phyloP scores from a whole-genome alignment of 2,113 vertebrate species.

The Dromiciops gliroides region DNA sequence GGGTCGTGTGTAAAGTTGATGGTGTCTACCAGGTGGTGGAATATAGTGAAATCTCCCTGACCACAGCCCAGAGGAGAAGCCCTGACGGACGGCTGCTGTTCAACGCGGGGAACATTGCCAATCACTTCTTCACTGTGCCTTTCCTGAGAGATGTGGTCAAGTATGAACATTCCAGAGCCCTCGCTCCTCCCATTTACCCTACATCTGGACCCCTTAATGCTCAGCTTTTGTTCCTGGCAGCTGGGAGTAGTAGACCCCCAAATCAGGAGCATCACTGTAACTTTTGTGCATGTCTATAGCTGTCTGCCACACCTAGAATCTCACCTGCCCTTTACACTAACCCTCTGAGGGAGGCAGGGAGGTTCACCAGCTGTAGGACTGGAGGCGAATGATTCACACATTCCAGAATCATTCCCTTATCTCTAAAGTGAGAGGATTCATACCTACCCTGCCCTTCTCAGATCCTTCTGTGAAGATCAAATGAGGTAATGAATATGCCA shows the following conservation, averaged over 20 bases:
- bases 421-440: neutral
- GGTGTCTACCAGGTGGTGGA: constrained; percentile 96
- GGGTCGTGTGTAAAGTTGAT: constrained; percentile 95
- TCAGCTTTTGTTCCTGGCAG: neutral
- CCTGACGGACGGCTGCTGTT: constrained; percentile 92
- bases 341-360: neutral
- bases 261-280: neutral
- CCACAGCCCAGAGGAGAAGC: constrained; percentile 91
- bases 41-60: constrained; percentile 96
- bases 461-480: neutral
- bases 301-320: neutral
- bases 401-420: neutral
- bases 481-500: neutral
- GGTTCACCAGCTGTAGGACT: neutral
- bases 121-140: constrained; percentile 94
- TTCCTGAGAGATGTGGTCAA: constrained; percentile 93
- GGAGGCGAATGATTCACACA: neutral
- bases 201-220: neutral
- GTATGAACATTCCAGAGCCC: constrained; percentile 81
- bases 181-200: neutral
- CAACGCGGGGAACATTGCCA: constrained; percentile 94
- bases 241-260: neutral
- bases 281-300: neutral
- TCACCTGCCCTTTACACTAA: neutral
- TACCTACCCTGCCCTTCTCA: neutral